Evolutionary conservation across 2,113 vertebrate species (phyloP).

Genomic region (Gambusia holbrooki): DNA sequence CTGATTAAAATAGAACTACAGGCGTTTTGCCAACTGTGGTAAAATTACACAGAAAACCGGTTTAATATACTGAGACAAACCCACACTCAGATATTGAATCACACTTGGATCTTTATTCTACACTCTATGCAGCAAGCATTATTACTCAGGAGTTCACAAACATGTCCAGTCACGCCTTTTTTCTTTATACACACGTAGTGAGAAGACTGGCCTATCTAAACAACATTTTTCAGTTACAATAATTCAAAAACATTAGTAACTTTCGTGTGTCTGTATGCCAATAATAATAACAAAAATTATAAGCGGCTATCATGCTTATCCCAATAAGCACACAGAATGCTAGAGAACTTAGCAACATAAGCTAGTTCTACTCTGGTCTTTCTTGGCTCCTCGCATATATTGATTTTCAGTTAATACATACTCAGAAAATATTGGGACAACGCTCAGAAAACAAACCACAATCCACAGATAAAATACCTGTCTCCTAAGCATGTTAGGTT

Average conservation of each 20-base stretch:
- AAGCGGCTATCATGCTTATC: conserved; percentile 3
- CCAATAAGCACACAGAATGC: background rate
- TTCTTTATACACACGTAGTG: background rate
- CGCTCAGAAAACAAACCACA: background rate
- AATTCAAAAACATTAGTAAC: background rate
- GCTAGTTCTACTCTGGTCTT: conserved; percentile 1
- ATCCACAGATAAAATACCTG: background rate
- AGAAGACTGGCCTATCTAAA: background rate
- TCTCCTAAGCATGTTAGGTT: conserved; percentile 46
- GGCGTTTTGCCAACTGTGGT: background rate
- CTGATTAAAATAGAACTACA: too few species aligned
- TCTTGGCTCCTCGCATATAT: background rate
- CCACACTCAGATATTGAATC: background rate
- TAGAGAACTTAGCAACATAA: background rate
- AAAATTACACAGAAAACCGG: background rate
- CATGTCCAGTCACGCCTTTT: background rate
- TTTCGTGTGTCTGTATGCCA: background rate
- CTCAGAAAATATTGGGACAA: background rate
- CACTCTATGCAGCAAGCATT: conserved; percentile 12
- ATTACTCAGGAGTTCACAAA: too few species aligned
- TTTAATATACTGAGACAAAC: background rate
- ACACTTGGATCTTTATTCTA: background rate
- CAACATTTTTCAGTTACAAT: background rate
- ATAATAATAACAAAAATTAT: background rate
- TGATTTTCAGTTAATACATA: background rate